phyloP scores from a whole-genome alignment of 2,113 vertebrate genomes.

The Heloderma charlesbogerti region DNA sequence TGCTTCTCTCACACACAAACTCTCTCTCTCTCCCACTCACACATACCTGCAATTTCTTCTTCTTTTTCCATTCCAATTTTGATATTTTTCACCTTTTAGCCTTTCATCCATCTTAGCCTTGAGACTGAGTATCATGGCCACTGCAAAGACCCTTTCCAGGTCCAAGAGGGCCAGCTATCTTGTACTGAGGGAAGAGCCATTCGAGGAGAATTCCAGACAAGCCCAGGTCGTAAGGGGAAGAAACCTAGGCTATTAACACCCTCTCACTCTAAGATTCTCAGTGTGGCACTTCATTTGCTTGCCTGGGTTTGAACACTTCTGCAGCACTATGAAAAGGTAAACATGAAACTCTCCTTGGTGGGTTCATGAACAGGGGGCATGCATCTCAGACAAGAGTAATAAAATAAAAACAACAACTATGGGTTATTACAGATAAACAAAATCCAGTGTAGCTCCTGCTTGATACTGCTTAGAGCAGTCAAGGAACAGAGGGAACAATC shows the following conservation, averaged over 20 bases:
- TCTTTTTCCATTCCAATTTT: background rate
- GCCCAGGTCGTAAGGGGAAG: background rate
- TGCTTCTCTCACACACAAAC: conserved; percentile 4
- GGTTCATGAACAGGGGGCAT: background rate
- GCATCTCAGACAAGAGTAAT: background rate
- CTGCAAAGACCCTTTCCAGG: background rate
- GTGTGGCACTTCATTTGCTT: background rate
- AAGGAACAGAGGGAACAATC: too few relatives aligned
- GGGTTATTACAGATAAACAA: background rate
- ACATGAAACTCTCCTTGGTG: background rate
- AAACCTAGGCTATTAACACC: background rate
- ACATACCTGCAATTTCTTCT: background rate
- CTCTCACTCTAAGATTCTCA: too few relatives aligned
- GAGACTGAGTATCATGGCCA: background rate
- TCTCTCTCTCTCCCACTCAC: background rate
- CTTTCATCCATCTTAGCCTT: background rate
- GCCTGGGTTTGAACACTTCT: background rate
- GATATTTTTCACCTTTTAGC: background rate
- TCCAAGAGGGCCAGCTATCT: background rate
- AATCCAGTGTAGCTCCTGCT: background rate
- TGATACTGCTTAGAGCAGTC: background rate
- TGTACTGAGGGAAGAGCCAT: background rate
- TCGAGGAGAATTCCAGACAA: background rate
- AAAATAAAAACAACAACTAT: background rate
- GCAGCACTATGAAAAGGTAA: background rate